Conservation (phyloP, 2,888 invertebrate genomes). For the Noctuana brunneofusca region DNA sequence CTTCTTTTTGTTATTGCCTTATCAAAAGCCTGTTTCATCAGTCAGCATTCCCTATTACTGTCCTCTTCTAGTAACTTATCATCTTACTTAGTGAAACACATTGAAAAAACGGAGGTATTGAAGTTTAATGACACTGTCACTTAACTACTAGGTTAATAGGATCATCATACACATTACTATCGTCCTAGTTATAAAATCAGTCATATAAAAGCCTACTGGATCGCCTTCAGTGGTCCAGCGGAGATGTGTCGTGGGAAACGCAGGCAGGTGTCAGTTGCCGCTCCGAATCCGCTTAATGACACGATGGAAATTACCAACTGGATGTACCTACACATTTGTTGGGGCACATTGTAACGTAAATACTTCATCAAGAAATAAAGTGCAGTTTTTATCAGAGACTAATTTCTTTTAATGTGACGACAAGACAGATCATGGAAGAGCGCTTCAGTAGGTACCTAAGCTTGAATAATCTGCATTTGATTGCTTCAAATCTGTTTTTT, state of each 20-base stretch:
- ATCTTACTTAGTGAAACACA: background rate
- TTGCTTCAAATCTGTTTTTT: too few species aligned
- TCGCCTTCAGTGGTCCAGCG: background rate
- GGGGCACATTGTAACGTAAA: conserved; percentile 4
- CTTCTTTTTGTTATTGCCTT: too few species aligned
- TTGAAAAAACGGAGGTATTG: background rate
- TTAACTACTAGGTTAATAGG: too few species aligned
- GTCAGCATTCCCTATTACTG: too few species aligned
- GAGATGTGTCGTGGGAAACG: conserved; percentile 59
- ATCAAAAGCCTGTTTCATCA: too few species aligned
- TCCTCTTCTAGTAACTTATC: background rate
- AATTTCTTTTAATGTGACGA: background rate
- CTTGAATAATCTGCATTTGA: background rate
- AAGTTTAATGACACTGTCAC: background rate
- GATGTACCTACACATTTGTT: conserved; percentile 1
- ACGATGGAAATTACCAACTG: conserved; percentile 40
- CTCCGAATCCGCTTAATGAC: conserved; percentile 44
- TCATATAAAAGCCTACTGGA: conserved; percentile 3
- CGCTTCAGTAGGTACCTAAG: background rate
- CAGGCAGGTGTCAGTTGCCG: conserved; percentile 59
- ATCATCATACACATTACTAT: background rate
- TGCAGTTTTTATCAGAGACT: background rate
- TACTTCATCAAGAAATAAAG: conserved; percentile 1
- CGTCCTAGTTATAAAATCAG: background rate
- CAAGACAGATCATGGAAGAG: background rate